Evolutionary conservation across 2,888 invertebrate genomes (phyloP), one percentile per base, ranked within the genome.

Genomic region (Invenusta paracnida): DNA sequence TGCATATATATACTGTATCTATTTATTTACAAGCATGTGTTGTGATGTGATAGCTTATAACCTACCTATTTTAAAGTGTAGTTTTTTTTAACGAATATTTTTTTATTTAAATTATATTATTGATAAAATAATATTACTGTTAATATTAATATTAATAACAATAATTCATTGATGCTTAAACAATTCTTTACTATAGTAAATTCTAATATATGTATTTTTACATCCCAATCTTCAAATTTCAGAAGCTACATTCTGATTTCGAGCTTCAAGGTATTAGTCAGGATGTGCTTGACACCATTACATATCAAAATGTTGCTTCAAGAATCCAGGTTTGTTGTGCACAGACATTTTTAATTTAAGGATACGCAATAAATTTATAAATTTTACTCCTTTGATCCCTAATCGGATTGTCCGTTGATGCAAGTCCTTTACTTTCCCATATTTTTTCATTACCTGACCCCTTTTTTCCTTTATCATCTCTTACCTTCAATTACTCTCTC

Each of bases 221-320:
- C n/a, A n/a, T 98, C 91, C 93, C 98, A 88, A 92, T 96, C 89
- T 96, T 67, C 28, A 84, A 83, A 83, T 89, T 90, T 28, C 92
- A 98, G 96, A 99, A 99, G 95, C 94, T 98, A 92, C 98, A 97
- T 93, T 96, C 97, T 82, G 98, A 99, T 93, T 99, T 98, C 92
- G 98, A 98, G 93, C 94, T 99, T 87, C 98, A 99, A 93, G 98
- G 98, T 88, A 97, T 99, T 81, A 96, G 96, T 92, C 98, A 98
- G 90, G 97, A 98, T 91, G 96, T 96, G 92, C 93, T 99, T 86
- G 97, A 97, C 93, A 96, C 96, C 87, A 97, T 97, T 93, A 94
- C 94, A 89, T 98, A 98, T 93, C 96, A 96, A 93, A 95, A 94
- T 87, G 95, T 98, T 89, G 94, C 95, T 86, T 95, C 95, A 89